A percentile compares a stretch with the other conserved stretches of the same genome.
These are phyloP conservation scores for Nomada ferruginata DNA, from an alignment of 2,888 invertebrate genomes.

Conservation along the genomic window DNA sequence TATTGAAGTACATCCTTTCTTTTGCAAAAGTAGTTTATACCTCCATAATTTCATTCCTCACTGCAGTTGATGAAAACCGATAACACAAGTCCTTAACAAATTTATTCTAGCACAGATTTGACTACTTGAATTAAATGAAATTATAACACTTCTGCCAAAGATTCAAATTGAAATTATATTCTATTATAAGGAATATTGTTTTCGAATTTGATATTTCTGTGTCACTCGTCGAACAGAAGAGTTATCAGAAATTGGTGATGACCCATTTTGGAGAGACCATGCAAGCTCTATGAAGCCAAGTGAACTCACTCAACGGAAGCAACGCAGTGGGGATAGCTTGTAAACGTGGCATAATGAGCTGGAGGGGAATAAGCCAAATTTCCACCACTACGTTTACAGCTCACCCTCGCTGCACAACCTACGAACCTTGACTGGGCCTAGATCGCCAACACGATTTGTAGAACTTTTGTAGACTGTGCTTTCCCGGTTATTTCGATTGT, in stretches of 20 bases:
- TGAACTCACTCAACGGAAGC: conserved; percentile 55
- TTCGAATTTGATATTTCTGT: neutral
- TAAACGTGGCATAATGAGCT: conserved; percentile 59
- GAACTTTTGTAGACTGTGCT: neutral
- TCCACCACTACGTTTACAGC: conserved; percentile 43
- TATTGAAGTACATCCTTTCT: no score
- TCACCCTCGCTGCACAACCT: conserved; percentile 35
- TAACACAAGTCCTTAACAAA: no score
- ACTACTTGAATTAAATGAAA: no score
- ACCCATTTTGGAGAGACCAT: conserved; percentile 53
- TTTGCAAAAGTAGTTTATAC: no score
- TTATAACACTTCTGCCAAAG: neutral
- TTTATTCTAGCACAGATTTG: no score
- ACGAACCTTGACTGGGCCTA: conserved; percentile 38
- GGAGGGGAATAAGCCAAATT: conserved; percentile 62
- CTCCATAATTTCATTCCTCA: no score
- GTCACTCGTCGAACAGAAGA: neutral
- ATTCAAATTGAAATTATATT: neutral
- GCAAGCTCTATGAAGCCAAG: conserved; percentile 48
- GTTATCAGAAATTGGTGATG: conserved; percentile 34
- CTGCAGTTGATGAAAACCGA: no score
- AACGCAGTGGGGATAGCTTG: conserved; percentile 53
- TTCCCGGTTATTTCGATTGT: neutral
- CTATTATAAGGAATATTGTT: no score
- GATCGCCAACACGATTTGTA: conserved; percentile 10